These are phyloP conservation scores for Trogon surrucura DNA, from an alignment of 2,113 vertebrate species.

Conservation along the genomic window DNA sequence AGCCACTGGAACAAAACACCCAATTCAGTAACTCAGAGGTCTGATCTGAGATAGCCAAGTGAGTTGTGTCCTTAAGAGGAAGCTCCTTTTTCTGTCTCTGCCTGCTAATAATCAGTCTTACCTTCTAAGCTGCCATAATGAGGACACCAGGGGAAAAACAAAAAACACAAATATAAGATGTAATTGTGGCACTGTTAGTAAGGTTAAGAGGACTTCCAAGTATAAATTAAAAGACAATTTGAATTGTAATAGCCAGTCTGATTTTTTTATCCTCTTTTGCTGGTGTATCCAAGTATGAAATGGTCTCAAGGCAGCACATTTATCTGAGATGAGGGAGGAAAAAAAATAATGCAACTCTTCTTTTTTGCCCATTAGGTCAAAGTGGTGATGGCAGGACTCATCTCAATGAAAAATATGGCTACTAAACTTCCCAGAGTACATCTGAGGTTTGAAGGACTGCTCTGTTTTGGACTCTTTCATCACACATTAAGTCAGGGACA, in stretches of 20 bases:
- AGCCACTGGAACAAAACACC: neutral
- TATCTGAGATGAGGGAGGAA: neutral
- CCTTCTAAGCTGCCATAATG: neutral
- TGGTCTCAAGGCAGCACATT: neutral
- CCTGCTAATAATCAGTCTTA: neutral
- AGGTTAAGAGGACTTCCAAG: neutral
- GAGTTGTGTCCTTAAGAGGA: neutral
- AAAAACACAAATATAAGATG: neutral
- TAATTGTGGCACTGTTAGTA: neutral
- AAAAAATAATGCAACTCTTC: neutral
- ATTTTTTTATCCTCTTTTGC: neutral
- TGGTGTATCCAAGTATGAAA: neutral
- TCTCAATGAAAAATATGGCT: slow-evolving; percentile 96
- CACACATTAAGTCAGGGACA: neutral
- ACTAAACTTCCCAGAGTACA: slow-evolving; percentile 72
- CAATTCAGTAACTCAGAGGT: neutral
- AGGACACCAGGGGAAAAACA: neutral
- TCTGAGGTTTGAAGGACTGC: neutral
- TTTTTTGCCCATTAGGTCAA: slow-evolving; percentile 81
- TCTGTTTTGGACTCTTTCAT: neutral
- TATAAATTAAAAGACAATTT: neutral
- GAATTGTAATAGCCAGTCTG: neutral
- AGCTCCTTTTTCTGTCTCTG: neutral
- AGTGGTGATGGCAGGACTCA: slow-evolving; percentile 94
- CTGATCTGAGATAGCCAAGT: neutral